phyloP scores from a whole-genome alignment of 2,113 vertebrate species.

The Empidonax alnorum region DNA sequence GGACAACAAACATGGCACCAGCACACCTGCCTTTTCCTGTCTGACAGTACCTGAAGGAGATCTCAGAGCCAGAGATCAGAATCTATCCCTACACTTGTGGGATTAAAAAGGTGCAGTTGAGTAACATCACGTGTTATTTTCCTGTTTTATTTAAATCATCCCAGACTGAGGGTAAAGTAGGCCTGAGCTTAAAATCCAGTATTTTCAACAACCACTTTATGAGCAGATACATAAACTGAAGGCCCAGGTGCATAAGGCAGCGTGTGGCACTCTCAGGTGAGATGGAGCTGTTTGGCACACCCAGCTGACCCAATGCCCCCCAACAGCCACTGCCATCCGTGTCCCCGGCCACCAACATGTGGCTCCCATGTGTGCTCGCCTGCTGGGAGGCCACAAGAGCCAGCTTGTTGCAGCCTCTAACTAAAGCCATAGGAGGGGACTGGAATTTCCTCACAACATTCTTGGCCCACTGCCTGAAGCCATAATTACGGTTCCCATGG shows the following conservation, averaged over 20 bases:
- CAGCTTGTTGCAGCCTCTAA: conserved; percentile 46
- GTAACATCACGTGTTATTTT: background rate
- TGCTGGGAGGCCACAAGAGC: conserved; percentile 23
- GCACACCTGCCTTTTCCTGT: background rate
- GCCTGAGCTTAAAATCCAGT: background rate
- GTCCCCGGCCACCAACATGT: background rate
- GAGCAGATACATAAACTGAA: background rate
- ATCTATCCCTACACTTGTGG: background rate
- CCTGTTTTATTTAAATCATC: background rate
- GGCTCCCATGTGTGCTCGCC: conserved; percentile 27
- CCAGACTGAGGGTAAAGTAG: background rate
- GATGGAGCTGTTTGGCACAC: background rate
- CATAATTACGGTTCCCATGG: conserved; percentile 70
- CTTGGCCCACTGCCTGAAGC: conserved; percentile 61
- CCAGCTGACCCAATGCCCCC: fast-evolving
- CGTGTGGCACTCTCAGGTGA: background rate
- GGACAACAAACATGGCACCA: fast-evolving
- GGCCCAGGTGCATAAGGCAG: background rate
- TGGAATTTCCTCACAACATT: conserved; percentile 62
- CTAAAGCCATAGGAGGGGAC: conserved; percentile 38
- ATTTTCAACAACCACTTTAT: background rate
- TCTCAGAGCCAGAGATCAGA: background rate
- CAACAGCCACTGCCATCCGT: background rate
- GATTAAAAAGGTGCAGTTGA: background rate
- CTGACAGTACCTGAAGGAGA: background rate